These are phyloP conservation scores for Scylla paramamosain DNA, from an alignment of 1,140 invertebrate species.

Conservation along the genomic window DNA sequence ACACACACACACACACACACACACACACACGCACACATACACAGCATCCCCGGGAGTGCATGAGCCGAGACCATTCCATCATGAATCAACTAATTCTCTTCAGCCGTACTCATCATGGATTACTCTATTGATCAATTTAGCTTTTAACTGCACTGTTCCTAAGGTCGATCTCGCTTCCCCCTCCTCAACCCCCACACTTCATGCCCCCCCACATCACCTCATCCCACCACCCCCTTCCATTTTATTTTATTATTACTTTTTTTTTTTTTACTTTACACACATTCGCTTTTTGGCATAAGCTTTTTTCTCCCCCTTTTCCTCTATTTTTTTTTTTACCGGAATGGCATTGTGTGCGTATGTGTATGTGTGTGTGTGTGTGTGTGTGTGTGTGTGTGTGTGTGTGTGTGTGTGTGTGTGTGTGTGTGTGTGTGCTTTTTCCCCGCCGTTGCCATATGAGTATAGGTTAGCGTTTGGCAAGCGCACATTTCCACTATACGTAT, in stretches of 20 bases:
- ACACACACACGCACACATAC: background rate
- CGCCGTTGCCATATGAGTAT: slow-evolving; percentile 10
- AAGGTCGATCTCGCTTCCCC: slow-evolving; percentile 7
- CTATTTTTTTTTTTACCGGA: background rate
- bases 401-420: slow-evolving; percentile 50
- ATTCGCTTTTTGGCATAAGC: background rate
- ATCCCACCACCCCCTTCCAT: background rate
- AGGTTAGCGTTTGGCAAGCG: slow-evolving; percentile 47
- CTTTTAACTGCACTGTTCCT: slow-evolving; percentile 40
- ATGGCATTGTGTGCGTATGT: background rate
- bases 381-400: slow-evolving; percentile 43
- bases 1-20: slow-evolving; percentile 17
- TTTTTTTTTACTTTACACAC: slow-evolving; percentile 33
- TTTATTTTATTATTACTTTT: slow-evolving; percentile 35
- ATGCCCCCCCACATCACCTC: background rate
- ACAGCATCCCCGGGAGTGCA: background rate
- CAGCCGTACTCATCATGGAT: slow-evolving; percentile 43
- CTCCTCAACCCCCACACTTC: background rate
- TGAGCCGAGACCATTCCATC: slow-evolving; percentile 28
- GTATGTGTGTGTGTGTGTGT: slow-evolving; percentile 54
- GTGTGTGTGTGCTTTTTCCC: background rate
- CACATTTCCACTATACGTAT: slow-evolving; percentile 55
- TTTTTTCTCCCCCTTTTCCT: background rate
- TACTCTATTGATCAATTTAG: slow-evolving; percentile 51
- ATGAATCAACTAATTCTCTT: slow-evolving; percentile 51